These are phyloP conservation scores for Blera fallax DNA, from an alignment of 2,888 invertebrate genomes.

Conservation along the genomic window DNA sequence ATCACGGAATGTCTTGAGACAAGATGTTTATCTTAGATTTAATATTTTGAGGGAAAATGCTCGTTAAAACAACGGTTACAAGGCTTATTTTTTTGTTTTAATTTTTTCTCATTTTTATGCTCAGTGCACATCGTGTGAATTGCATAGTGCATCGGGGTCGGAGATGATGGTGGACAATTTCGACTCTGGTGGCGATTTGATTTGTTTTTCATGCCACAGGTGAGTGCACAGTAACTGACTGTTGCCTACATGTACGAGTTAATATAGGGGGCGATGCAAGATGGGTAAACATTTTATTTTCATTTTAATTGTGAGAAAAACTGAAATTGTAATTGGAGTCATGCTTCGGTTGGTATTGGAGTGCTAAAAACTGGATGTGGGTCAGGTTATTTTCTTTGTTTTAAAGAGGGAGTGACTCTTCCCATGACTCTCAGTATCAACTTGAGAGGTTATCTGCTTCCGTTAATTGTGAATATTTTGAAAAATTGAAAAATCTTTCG, in stretches of 20 bases:
- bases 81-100: background rate
- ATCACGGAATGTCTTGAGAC: constrained; percentile 25
- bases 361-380: constrained; percentile 65
- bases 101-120: constrained; percentile 33
- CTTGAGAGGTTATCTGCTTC: too few relatives aligned
- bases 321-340: constrained; percentile 45
- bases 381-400: constrained; percentile 33
- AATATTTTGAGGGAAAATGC: constrained; percentile 14
- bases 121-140: constrained; percentile 68
- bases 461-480: too few relatives aligned
- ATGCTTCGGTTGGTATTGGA: constrained; percentile 43
- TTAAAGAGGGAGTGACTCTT: background rate
- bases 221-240: constrained; percentile 67
- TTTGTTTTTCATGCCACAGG: constrained; percentile 67
- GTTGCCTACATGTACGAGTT: constrained; percentile 36
- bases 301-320: constrained; percentile 63
- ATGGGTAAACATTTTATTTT: constrained; percentile 50
- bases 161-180: constrained; percentile 39
- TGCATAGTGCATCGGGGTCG: constrained; percentile 2
- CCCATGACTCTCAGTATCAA: too few relatives aligned
- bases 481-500: too few relatives aligned
- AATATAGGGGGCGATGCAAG: constrained; percentile 42
- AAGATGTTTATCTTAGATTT: constrained; percentile 53
- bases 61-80: constrained; percentile 37
- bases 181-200: constrained; percentile 57